Conservation (phyloP, 1,140 invertebrate species). For the Hyles euphorbiae region DNA sequence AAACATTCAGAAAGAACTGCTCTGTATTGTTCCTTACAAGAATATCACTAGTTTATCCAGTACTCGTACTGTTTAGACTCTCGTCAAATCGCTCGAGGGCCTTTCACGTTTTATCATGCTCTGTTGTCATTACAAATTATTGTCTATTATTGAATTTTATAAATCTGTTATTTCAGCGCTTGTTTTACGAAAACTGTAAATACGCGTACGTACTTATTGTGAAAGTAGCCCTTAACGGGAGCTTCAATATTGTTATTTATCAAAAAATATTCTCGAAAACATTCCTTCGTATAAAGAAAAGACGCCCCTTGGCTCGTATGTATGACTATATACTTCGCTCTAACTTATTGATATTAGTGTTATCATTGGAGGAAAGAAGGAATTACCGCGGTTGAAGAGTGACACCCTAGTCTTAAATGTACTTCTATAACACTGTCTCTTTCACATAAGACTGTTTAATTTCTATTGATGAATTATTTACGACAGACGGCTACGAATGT, state of each 20-base stretch:
- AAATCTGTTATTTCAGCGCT: no score
- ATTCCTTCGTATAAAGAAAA: conserved; percentile 36
- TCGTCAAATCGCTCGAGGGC: conserved; percentile 9
- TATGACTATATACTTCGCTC: conserved; percentile 3
- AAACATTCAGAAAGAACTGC: conserved; percentile 5
- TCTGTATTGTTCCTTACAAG: conserved; percentile 16
- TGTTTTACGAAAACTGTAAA: no score
- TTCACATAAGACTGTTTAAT: conserved; percentile 39
- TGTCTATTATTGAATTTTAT: no score
- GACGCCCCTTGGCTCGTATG: conserved; percentile 27
- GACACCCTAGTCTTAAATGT: conserved; percentile 35
- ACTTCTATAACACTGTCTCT: conserved; percentile 26
- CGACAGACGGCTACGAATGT: conserved; percentile 14
- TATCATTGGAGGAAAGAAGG: conserved; percentile 5
- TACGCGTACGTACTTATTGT: conserved; percentile 9
- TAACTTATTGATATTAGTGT: conserved; percentile 24
- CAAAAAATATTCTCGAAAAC: conserved; percentile 25
- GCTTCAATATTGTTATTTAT: conserved; percentile 28
- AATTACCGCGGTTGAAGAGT: neutral
- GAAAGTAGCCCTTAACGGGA: conserved; percentile 15
- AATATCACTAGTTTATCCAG: conserved; percentile 27
- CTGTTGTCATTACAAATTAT: no score
- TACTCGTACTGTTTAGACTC: conserved; percentile 23
- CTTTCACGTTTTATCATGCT: conserved; percentile 10
- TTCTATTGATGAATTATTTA: conserved; percentile 24